Conservation (phyloP, 2,113 vertebrate species). For the Hepsetus odoe region DNA sequence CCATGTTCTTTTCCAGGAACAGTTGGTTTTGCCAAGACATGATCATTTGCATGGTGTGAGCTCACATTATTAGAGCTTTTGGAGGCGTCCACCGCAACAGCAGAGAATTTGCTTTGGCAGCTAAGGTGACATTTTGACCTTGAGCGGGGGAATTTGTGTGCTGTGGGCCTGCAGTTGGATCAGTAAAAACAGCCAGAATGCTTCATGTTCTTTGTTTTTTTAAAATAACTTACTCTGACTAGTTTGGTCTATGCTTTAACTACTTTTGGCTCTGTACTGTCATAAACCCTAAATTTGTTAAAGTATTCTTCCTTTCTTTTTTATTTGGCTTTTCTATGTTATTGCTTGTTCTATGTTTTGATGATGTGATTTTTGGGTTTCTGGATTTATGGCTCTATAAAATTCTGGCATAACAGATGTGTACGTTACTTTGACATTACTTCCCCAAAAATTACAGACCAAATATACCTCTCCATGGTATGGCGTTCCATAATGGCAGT, state of each 20-base stretch:
- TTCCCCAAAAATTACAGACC: no score
- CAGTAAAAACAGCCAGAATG: neutral
- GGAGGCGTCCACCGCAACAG: neutral
- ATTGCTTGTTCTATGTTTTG: no score
- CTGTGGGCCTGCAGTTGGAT: neutral
- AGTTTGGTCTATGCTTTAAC: neutral
- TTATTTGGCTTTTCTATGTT: neutral
- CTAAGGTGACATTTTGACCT: constrained; percentile 2
- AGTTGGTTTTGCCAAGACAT: constrained; percentile 9
- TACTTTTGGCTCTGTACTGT: neutral
- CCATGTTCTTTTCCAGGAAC: constrained; percentile 1
- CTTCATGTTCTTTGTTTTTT: neutral
- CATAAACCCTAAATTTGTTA: neutral
- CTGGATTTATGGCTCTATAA: neutral
- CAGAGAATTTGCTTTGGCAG: constrained; percentile 30
- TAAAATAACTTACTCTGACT: constrained; percentile 1
- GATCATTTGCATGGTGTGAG: constrained; percentile 20
- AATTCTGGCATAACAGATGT: no score
- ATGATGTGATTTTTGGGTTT: neutral
- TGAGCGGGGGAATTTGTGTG: neutral
- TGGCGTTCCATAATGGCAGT: no score
- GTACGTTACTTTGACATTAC: no score
- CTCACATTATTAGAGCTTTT: constrained; percentile 16
- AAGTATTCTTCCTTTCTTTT: constrained; percentile 8
- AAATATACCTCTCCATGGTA: no score